Evolutionary conservation across 2,797 vertebrate species (phyloP), one percentile per base, ranked within the genome.

Genomic region (Sphaeramia orbicularis): DNA sequence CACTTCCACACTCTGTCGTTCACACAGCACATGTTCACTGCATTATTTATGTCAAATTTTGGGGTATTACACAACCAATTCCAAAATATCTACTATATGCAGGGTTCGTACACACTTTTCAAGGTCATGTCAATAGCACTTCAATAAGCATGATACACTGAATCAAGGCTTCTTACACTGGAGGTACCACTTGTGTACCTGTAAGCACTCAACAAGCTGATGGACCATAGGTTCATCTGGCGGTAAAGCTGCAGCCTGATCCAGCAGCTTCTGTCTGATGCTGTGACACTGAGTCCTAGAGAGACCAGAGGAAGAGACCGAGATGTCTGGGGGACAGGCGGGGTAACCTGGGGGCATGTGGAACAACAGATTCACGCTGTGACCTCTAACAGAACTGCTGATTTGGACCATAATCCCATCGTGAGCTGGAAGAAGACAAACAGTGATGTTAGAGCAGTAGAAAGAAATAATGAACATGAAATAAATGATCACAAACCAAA

Each of bases 281-380:
- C 4, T 1, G 14, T 49, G 51, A 74, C 96, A 95, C 1, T 95
- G 96, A 52, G 86, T 88, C 78, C 95, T 91, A 7, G 94, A 95
- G 47, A 98, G 92, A 66, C 61, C 74, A 2, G 91, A 78, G 37
- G 95, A 97, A 61, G 69, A 90, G 74, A 98, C 81, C 0, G 95
- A 96, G 84, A 98, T 85, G 52, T 93, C 87, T 0, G 96, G 96
- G 6, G 86, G 76, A 67, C 81, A 76, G 40, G 65, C 88, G 1
- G 97, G 97, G 86, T 97, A 98, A 52, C 18, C 51, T 19, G 89
- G 86, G 3, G 94, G 92, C 71, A 98, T 85, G 61, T 93, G 91
- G 92, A 98, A 97, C 30, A 94, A 51, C 55, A 97, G 70, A 4
- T 57, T 72, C 32, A 82, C 16, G 0, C 24, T 42, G 1, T 63